These are phyloP conservation scores for Willisornis vidua DNA, from an alignment of 2,113 vertebrate genomes.

Conservation along the genomic window DNA sequence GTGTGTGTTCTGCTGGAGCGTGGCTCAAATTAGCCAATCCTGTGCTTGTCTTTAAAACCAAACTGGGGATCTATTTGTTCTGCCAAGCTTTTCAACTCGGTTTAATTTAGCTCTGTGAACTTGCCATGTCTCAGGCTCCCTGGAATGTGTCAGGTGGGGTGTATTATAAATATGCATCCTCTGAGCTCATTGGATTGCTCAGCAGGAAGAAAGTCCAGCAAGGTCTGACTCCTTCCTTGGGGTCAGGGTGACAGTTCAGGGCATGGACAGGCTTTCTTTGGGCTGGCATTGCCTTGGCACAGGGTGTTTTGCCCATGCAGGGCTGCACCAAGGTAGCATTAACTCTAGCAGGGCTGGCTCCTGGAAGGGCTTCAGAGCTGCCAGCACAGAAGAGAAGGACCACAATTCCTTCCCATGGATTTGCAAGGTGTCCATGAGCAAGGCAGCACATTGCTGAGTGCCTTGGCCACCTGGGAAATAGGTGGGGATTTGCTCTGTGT, in stretches of 20 bases:
- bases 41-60: neutral
- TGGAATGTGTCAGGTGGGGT: slow-evolving; percentile 61
- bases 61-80: slow-evolving; percentile 26
- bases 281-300: neutral
- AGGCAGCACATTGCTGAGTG: neutral
- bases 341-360: neutral
- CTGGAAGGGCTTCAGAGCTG: neutral
- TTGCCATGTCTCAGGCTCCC: slow-evolving; percentile 32
- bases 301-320: neutral
- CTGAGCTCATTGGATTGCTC: slow-evolving; percentile 24
- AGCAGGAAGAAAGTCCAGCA: neutral
- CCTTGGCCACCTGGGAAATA: neutral
- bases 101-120: slow-evolving; percentile 59
- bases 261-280: neutral
- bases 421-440: neutral
- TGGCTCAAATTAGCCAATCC: neutral
- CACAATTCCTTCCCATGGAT: neutral
- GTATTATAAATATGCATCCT: slow-evolving; percentile 32
- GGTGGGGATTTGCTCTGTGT: neutral
- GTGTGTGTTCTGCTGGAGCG: neutral
- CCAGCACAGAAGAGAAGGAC: neutral
- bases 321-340: neutral
- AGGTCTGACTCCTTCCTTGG: neutral
- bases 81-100: slow-evolving; percentile 53
- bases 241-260: neutral